A percentile compares a stretch with the other conserved stretches of the same genome.
Conservation (phyloP, 2,888 invertebrate genomes). For the Alloscopus bannaensis region DNA sequence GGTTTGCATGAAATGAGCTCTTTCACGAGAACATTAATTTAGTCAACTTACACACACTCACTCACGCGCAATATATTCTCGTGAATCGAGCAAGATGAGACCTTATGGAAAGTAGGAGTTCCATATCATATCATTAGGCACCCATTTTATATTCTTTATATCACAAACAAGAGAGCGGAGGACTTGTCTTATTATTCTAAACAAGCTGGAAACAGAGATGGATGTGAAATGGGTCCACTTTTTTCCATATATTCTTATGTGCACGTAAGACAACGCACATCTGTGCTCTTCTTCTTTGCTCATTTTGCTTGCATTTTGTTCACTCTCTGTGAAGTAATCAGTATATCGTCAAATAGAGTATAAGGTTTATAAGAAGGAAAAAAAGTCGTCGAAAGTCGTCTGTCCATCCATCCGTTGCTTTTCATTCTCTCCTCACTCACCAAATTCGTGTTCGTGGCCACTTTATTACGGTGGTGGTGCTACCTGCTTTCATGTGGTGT, state of each 20-base stretch:
- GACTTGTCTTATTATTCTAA: constrained; percentile 45
- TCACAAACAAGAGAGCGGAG: constrained; percentile 9
- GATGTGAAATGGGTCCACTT: constrained; percentile 38
- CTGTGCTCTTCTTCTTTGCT: constrained; percentile 24
- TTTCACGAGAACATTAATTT: constrained; percentile 45
- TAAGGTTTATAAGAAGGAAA: constrained; percentile 28
- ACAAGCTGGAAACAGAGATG: constrained; percentile 38
- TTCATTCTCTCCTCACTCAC: constrained; percentile 7
- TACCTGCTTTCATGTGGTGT: constrained; percentile 36
- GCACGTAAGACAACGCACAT: constrained; percentile 13
- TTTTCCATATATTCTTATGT: constrained; percentile 15
- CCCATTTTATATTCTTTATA: constrained; percentile 24
- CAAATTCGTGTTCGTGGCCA: constrained; percentile 51
- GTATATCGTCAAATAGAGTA: too few relatives aligned
- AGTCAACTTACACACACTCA: constrained; percentile 12
- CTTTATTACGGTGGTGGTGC: constrained; percentile 44
- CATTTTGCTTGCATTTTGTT: constrained; percentile 7
- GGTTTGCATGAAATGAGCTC: constrained; percentile 45
- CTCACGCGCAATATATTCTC: too few relatives aligned
- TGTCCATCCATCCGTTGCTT: constrained; percentile 17
- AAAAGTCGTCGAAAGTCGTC: constrained; percentile 36
- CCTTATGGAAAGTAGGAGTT: constrained; percentile 23
- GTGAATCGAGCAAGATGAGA: constrained; percentile 23
- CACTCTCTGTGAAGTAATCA: too few relatives aligned
- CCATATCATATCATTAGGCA: constrained; percentile 14